phyloP scores from a whole-genome alignment of 2,113 vertebrate genomes.

The Ochotona princeps region DNA sequence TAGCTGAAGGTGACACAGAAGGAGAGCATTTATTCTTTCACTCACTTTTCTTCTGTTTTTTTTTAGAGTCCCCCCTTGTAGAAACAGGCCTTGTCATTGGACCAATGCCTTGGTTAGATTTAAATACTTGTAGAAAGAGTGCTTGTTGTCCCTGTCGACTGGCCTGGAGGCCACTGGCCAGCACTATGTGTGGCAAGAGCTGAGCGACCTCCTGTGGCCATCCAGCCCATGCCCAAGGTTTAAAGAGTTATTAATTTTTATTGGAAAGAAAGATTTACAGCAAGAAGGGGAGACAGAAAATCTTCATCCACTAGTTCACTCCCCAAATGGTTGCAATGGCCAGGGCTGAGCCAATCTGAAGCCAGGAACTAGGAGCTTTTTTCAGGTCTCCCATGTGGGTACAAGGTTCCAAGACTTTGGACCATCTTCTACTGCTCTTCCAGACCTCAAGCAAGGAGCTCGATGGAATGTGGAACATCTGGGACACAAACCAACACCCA shows the following conservation, averaged over 20 bases:
- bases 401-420: no score
- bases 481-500: no score
- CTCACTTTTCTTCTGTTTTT: constrained; percentile 3
- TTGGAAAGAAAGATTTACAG: no score
- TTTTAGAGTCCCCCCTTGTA: background rate
- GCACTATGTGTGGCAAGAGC: background rate
- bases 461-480: no score
- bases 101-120: background rate
- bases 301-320: no score
- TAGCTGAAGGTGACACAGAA: background rate
- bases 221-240: background rate
- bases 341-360: no score
- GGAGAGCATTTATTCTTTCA: background rate
- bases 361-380: no score
- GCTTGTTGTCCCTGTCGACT: background rate
- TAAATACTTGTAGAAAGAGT: constrained; percentile 3
- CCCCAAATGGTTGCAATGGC: no score
- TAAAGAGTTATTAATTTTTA: background rate
- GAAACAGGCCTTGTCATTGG: background rate
- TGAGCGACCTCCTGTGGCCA: background rate
- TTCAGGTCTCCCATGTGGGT: no score
- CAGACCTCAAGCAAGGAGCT: no score
- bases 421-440: no score
- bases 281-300: no score
- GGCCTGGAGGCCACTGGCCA: background rate